phyloP scores from a whole-genome alignment of 2,888 invertebrate genomes.

The Drosophila bunnanda region DNA sequence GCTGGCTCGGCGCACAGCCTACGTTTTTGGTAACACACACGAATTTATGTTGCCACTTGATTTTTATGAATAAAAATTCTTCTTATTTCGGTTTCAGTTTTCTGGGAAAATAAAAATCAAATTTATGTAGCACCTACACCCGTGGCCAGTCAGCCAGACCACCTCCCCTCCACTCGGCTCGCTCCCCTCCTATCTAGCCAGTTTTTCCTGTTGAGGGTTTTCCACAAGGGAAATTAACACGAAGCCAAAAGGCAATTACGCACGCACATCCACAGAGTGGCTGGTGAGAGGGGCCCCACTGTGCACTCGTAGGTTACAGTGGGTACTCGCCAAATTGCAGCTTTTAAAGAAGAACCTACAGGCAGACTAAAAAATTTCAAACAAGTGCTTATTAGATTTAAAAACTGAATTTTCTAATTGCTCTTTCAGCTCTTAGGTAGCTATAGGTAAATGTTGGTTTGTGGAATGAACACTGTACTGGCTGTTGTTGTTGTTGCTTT shows the following conservation, averaged over 20 bases:
- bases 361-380: neutral
- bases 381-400: too few species aligned
- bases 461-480: constrained; percentile 13
- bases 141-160: neutral
- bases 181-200: constrained; percentile 3
- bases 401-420: neutral
- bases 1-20: constrained; percentile 23
- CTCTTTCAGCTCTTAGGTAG: too few species aligned
- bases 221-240: constrained; percentile 63
- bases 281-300: constrained; percentile 8
- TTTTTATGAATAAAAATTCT: constrained; percentile 71
- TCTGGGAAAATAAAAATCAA: constrained; percentile 70
- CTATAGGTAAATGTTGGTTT: neutral
- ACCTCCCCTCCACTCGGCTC: neutral
- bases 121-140: constrained; percentile 71
- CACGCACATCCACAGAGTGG: constrained; percentile 54
- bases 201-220: constrained; percentile 39
- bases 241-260: constrained; percentile 70
- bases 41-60: constrained; percentile 67
- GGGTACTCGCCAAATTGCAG: constrained; percentile 1
- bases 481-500: constrained; percentile 36
- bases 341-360: too few species aligned
- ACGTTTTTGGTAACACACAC: constrained; percentile 65
- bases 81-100: constrained; percentile 56
- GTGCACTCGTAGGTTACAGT: constrained; percentile 18